Evolutionary conservation across 1,140 invertebrate species (phyloP), one percentile per base, ranked within the genome.

Genomic region (Scaptomyza pallida): DNA sequence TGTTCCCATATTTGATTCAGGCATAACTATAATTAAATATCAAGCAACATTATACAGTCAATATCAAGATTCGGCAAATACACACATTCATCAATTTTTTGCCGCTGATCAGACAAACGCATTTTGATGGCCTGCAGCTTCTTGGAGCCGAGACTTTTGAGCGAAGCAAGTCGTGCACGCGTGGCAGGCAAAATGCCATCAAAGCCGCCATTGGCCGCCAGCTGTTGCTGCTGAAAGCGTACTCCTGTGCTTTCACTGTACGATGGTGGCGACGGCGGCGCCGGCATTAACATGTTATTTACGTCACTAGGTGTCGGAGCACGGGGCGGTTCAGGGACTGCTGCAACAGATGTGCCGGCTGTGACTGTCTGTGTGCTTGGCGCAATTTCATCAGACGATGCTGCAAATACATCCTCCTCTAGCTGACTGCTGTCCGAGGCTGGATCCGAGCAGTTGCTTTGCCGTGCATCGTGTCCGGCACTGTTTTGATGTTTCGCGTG

Each of bases 91-190:
- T 91, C 90, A 45, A 90, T 71, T 48, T 90, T 90, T 48, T 90
- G 92, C 70, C 93, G 93, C 64, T 93, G 93, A 80, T 94, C 94
- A 6, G 93, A 93, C n/a, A 96, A 81, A 40, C 95, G 94, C 88
- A 94, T 94, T 77, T 93, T 94, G 2, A 95, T 91, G 51, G 93
- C 93, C 26, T 93, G 92, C 37, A 95, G 89, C 81, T 95, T 95
- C 69, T 95, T 94, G 0, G 94, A 93, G 3, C 94, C 94, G 37
- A 95, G 83, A 74, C 94, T 94, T 75, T 94, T 95, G 1, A 95
- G 91, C 59, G 93, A 94, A 71, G 93, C 93, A 1, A 95, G 89
- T 47, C 94, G 92, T 15, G 94, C 94, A 48, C 93, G 92, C 3
- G 93, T 92, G 16, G 92, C 91, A 41, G 93, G 91, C 63, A 92